Evolutionary conservation across 2,888 invertebrate genomes (phyloP), one percentile per base, ranked within the genome.

Genomic region (Ophonus ardosiacus): DNA sequence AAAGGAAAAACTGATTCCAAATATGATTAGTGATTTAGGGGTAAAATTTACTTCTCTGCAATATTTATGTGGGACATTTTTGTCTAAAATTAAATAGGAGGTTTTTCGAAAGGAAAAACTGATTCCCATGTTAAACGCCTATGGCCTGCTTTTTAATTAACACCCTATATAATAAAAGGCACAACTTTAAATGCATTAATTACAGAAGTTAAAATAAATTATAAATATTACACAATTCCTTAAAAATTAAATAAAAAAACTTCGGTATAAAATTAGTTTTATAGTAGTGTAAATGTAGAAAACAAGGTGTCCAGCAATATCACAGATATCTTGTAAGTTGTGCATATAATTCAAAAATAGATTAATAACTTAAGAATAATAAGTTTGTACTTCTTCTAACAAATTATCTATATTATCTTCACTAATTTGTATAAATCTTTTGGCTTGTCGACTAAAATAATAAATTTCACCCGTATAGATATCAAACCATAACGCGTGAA

Each of bases 401-500:
- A 98, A 92, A 86, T 93, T 93, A 71, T 95, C 95, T 87, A 97
- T 95, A 38, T 94, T 96, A 0, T 94, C 92, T 91, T 98, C 98
- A 89, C 97, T 97, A 85, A 99, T 96, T 87, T 96, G 94, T 15
- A 98, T 93, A 90, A 98, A 99, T 85, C 93, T 92, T 91, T 98
- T 98, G 63, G 95, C 94, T 38, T 95, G 94, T 88, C 98, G 93
- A 90, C 98, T 98, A 90, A 99, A 99, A 91, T 97, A 97, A 90
- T 97, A 98, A 89, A 99, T 97, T 90, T 98, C 98, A 0, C 98
- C 99, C 0, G 98, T 97, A 90, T 98, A 98, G 90, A 99, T 97
- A 90, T 99, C 99, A 90, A 99, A 98, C 99, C 99, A 99, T 57
- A 99, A 92, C 0, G 98, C 99, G 89, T 98, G 98, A 87, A 98